These are phyloP conservation scores for Delphinapterus leucas DNA, from an alignment of 2,113 vertebrate genomes.

Conservation along the genomic window DNA sequence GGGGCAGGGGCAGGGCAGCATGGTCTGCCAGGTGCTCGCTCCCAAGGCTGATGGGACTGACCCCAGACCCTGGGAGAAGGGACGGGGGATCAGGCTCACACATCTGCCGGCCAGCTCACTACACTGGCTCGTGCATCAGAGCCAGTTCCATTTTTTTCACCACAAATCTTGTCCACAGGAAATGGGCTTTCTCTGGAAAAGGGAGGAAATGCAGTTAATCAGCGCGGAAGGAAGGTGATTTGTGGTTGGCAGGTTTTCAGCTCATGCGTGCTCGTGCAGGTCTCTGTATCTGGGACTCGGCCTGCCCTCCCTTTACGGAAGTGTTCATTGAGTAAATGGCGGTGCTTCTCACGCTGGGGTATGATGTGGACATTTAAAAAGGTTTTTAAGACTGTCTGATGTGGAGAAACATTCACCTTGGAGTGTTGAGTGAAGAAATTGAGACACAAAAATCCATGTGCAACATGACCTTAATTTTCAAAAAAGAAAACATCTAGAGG, in stretches of 20 bases:
- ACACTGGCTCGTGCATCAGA: neutral
- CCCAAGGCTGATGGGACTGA: neutral
- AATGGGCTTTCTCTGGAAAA: neutral
- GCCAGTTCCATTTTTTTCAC: neutral
- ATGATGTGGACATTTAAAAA: neutral
- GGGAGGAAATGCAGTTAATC: neutral
- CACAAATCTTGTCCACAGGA: neutral
- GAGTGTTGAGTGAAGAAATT: neutral
- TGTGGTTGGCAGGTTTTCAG: neutral
- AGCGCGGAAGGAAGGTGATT: neutral
- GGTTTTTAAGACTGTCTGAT: neutral
- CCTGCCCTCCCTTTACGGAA: neutral
- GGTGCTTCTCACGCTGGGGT: neutral
- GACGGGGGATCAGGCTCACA: neutral
- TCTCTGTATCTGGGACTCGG: neutral
- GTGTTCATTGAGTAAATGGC: too few species aligned
- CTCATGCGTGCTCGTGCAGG: fast-evolving
- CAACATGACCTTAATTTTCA: neutral
- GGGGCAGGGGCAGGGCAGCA: neutral
- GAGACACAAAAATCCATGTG: neutral
- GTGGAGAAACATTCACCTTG: neutral
- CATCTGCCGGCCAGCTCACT: neutral
- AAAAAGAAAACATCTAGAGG: neutral
- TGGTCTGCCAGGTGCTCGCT: neutral
- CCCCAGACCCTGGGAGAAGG: neutral